phyloP scores from a whole-genome alignment of 2,888 invertebrate species.

The Ochropleura plecta region DNA sequence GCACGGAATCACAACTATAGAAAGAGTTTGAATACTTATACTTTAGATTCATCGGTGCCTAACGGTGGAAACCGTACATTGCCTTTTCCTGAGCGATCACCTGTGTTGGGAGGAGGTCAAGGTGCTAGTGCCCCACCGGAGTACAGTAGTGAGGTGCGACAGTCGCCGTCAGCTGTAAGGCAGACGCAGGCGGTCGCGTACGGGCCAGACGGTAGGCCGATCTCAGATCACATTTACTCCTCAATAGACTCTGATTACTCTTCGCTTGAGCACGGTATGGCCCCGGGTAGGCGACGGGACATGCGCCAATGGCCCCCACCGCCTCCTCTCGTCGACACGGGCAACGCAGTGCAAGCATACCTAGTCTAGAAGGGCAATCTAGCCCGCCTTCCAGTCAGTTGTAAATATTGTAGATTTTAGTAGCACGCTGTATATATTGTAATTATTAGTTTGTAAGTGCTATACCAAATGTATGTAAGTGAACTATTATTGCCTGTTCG shows the following conservation, averaged over 20 bases:
- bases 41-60: constrained; percentile 93
- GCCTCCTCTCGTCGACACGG: constrained; percentile 87
- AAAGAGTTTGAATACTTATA: constrained; percentile 96
- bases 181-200: constrained; percentile 88
- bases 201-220: constrained; percentile 93
- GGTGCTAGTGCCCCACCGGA: constrained; percentile 88
- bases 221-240: constrained; percentile 97
- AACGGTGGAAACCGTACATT: constrained; percentile 91
- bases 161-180: constrained; percentile 84
- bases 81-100: constrained; percentile 89
- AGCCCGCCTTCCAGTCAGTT: constrained; percentile 87
- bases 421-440: constrained; percentile 88
- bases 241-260: constrained; percentile 97
- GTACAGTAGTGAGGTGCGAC: constrained; percentile 86
- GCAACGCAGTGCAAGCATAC: constrained; percentile 92
- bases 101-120: constrained; percentile 84
- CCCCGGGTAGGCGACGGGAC: constrained; percentile 86
- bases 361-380: constrained; percentile 90
- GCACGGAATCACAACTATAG: constrained; percentile 92
- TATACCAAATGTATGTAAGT: constrained; percentile 90
- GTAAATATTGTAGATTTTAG: constrained; percentile 85
- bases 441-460: constrained; percentile 87
- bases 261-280: constrained; percentile 94
- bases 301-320: constrained; percentile 88
- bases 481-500: constrained; percentile 89